Base-by-base conservation (phyloP, 2,113 vertebrate species). In the Chascanopsetta lugubris region DNA sequence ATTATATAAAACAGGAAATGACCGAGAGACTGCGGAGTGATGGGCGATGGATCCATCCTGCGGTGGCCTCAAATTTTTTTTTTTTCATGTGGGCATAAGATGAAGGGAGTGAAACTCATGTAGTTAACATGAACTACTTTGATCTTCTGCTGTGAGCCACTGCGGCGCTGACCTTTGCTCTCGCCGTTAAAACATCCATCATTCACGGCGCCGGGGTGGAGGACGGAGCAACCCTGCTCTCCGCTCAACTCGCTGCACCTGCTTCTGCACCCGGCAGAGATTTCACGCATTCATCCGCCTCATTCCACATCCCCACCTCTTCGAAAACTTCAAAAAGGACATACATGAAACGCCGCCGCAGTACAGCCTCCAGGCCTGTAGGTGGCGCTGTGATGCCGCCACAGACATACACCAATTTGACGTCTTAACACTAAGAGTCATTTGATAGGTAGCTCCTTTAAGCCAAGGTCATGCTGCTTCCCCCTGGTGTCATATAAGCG, bases 131-230 rank as follows among this genome's bases (percentile, higher is more conserved):
- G 58, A 66, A 79, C 36, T 34, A 46, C 77, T 82, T 81, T 80
- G 75, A 82, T 76, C 47, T 49, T 73, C 64, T 56, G 65, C 61
- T 51, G 38, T 68, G 53, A 74, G 77, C 70, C 58, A 66, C 32
- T 87, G 83, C 72, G 36, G 71, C 6, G 5, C 10, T 69, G 78
- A 84, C 72, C 80, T 66, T 60, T 75, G 64, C 51, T 45, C 72
- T 62, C 34, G 49, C 26, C 43, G 64, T 71, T 79, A 62, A 66
- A 84, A 55, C 83, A 86, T 86, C 88, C 66, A 86, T 88, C 83
- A 83, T 77, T 65, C 66, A 51, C 61, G 49, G 57, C 42, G 30
- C 18, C 17, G 10, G 46, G 80, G 79, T 85, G 25, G 72, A 83
- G 83, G 85, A 83, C 79, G 27, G 59, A 68, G 59, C 72, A 69